Evolutionary conservation across 2,888 invertebrate genomes (phyloP), one percentile per base, ranked within the genome.

Genomic region (Liopterus haemorrhoidalis): DNA sequence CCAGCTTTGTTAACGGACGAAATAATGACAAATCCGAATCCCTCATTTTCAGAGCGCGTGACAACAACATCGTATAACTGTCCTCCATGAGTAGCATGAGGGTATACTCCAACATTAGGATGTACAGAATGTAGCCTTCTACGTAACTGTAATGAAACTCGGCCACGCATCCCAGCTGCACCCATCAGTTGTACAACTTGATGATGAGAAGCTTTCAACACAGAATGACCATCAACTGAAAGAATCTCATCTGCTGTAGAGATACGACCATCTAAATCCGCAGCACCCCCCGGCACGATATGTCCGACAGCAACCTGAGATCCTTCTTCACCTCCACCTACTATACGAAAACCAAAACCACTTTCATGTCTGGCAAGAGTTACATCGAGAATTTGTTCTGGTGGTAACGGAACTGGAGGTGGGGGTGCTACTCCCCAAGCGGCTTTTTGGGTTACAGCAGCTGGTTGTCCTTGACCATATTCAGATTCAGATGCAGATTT

Each of bases 11-110:
- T 91, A 3, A 92, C 88, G 4, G 92, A 92, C 0, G 96, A 95
- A 58, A 97, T 96, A 55, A 99, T 95, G 35, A 97, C 96, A 69
- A 99, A 99, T 8, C 99, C 99, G 67, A 99, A 99, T 3, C 97
- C 97, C 68, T 99, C 97, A 53, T 85, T 89, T 60, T 95, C 94
- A 64, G 81, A 81, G 38, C 95, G 74, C 49, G 84, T 84, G 1
- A 97, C 89, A 1, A 88, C 85, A 3, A 97, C 92, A 69, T 96
- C 93, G 60, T 94, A 94, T 0, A 94, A 91, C 61, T 14, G 40
- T 72, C 76, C 58, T 72, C 76, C 58, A 73, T 72, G 52, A 12
- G 47, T 35, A 14, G 45, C 36, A 28, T 53, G 46, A 6, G 55
- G 51, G 5, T 51, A 52, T 25, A 49, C 37, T 31, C 51, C 30